phyloP scores from a whole-genome alignment of 2,113 vertebrate genomes.

The Ariopsis seemanni region DNA sequence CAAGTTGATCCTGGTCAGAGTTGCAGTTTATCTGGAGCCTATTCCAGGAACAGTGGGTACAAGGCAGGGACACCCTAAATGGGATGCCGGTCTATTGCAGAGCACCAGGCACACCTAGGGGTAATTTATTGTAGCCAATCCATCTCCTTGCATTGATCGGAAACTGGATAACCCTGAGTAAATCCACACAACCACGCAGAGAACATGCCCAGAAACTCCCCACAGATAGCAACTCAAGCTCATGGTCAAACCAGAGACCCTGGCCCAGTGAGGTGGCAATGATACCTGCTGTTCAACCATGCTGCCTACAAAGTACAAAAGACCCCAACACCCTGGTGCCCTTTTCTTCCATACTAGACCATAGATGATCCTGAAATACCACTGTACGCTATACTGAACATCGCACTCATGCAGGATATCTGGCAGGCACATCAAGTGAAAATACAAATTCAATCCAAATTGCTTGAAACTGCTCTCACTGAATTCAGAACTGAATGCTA shows the following conservation, averaged over 20 bases:
- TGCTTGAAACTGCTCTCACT: no score
- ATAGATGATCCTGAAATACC: not conserved
- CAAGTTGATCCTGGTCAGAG: not conserved
- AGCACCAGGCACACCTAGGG: not conserved
- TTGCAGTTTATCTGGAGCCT: not conserved
- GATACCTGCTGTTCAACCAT: not conserved
- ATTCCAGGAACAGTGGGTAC: not conserved
- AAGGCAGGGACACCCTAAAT: not conserved
- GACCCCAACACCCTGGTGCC: not conserved
- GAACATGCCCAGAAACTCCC: not conserved
- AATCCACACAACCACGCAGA: not conserved
- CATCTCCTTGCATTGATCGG: not conserved
- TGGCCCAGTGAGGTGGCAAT: not conserved
- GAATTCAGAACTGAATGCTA: no score
- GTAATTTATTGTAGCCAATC: not conserved
- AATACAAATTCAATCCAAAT: no score
- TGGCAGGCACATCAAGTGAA: no score
- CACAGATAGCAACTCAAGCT: not conserved
- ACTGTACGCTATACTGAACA: not conserved
- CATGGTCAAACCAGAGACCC: not conserved
- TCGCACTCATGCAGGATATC: not conserved
- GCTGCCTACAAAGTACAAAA: not conserved
- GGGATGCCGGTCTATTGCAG: not conserved
- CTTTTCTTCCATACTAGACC: not conserved
- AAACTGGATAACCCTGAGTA: not conserved